Percentiles rank a stretch among this genome's conserved stretches.
These are phyloP conservation scores for Malurus melanocephalus DNA, from an alignment of 2,113 vertebrate genomes.

Conservation along the genomic window DNA sequence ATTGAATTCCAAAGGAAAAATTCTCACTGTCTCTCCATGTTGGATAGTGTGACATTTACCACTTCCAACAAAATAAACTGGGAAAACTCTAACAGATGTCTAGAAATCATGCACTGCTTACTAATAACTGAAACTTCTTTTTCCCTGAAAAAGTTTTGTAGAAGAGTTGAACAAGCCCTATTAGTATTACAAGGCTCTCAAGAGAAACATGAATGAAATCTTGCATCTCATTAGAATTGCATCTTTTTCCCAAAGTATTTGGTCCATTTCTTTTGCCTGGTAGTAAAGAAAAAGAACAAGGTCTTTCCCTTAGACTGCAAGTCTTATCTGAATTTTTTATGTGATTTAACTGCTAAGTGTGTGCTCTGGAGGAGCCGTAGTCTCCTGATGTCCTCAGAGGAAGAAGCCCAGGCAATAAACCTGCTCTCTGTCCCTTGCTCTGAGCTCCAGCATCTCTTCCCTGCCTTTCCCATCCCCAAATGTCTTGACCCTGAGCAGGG, in stretches of 20 bases:
- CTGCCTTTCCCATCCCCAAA: neutral
- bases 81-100: neutral
- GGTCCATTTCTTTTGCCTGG: neutral
- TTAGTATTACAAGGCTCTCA: neutral
- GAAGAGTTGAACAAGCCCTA: neutral
- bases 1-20: slow-evolving; percentile 1
- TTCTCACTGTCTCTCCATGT: neutral
- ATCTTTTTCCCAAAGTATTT: neutral
- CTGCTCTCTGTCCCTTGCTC: neutral
- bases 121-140: neutral
- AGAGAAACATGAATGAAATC: neutral
- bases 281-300: neutral
- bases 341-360: neutral
- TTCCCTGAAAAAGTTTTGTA: neutral
- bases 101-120: neutral
- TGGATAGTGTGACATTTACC: neutral
- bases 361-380: neutral
- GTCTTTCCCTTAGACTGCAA: neutral
- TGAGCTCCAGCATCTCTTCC: neutral
- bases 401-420: neutral
- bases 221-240: neutral
- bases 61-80: neutral
- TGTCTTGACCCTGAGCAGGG: neutral
- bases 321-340: neutral
- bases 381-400: neutral